Conservation (phyloP, 2,113 vertebrate genomes). For the Scopus umbretta region DNA sequence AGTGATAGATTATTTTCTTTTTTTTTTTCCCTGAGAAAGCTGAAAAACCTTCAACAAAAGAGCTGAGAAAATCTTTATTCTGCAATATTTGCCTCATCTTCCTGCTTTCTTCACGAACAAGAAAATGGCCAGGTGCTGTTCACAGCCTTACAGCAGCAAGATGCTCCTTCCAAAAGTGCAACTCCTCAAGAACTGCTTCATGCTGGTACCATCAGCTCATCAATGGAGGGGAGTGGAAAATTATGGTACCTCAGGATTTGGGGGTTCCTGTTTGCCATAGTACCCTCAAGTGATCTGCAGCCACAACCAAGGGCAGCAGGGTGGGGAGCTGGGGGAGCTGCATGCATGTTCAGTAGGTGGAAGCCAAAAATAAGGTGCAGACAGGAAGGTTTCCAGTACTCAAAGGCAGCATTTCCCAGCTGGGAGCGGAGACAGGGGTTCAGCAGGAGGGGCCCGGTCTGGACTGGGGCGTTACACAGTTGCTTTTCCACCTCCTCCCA, state of each 20-base stretch:
- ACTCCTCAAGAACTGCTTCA: background rate
- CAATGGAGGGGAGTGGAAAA: background rate
- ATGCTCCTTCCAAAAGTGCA: background rate
- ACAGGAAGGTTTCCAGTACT: background rate
- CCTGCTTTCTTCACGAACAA: background rate
- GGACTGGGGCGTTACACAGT: background rate
- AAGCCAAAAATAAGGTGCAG: background rate
- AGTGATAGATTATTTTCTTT: background rate
- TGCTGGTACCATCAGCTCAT: background rate
- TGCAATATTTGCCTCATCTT: background rate
- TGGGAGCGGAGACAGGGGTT: background rate
- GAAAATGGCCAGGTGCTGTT: background rate
- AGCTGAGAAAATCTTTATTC: background rate
- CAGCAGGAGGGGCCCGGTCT: background rate
- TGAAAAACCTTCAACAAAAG: background rate
- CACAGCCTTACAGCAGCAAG: background rate
- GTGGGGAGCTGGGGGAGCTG: background rate
- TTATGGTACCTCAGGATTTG: background rate
- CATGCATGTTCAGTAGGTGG: background rate
- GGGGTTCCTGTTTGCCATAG: background rate
- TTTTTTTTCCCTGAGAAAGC: background rate
- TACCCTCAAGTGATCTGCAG: background rate
- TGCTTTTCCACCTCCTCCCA: background rate
- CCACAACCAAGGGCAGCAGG: background rate
- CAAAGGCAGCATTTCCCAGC: background rate